These are phyloP conservation scores for Aplodontia rufa DNA, from an alignment of 2,113 vertebrate genomes.

Conservation along the genomic window DNA sequence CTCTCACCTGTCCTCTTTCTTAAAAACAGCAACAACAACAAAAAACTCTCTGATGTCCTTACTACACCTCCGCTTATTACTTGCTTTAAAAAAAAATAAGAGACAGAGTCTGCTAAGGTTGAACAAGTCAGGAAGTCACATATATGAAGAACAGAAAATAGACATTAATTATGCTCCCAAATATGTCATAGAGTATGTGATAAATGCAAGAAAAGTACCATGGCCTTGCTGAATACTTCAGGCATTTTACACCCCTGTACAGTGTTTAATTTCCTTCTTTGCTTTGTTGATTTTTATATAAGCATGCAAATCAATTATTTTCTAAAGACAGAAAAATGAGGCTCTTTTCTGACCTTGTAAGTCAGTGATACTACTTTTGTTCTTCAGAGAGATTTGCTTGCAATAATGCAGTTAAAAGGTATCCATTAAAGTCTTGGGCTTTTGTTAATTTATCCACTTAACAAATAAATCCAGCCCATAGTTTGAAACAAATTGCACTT, in stretches of 20 bases:
- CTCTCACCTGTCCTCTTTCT: too few species aligned
- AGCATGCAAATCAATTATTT: conserved; percentile 61
- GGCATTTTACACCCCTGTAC: neutral
- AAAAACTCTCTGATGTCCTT: too few species aligned
- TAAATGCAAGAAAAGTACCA: neutral
- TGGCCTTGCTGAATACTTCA: neutral
- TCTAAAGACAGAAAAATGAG: neutral
- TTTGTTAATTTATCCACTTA: conserved; percentile 1
- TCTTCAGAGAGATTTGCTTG: conserved; percentile 68
- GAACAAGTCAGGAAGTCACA: neutral
- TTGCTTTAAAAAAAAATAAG: too few species aligned
- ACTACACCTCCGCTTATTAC: too few species aligned
- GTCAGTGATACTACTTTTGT: conserved; percentile 63
- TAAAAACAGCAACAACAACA: too few species aligned
- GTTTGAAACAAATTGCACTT: neutral
- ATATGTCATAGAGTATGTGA: neutral
- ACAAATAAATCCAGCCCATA: neutral
- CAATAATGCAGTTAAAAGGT: conserved; percentile 74
- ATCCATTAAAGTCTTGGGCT: conserved; percentile 29
- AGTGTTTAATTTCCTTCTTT: conserved; percentile 55
- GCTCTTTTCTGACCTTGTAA: conserved; percentile 65
- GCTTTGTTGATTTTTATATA: conserved; percentile 25
- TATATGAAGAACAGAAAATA: neutral
- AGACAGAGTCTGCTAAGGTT: neutral
- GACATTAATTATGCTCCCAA: neutral